Conservation (phyloP, 2,797 vertebrate species). For the Caiman crocodilus region DNA sequence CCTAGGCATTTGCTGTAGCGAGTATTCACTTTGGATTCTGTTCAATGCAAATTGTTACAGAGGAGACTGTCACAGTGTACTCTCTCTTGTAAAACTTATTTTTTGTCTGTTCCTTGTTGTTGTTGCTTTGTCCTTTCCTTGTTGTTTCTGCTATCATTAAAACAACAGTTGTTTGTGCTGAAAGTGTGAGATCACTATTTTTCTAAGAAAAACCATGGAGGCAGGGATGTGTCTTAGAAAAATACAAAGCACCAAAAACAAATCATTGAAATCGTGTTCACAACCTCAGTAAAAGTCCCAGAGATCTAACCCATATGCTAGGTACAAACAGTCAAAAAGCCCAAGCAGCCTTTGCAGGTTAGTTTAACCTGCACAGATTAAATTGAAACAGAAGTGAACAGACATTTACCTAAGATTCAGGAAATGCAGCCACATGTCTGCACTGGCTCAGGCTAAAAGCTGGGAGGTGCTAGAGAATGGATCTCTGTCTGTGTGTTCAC, state of each 20-base stretch:
- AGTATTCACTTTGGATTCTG: not conserved
- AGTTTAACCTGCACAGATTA: no score
- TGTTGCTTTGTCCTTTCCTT: not conserved
- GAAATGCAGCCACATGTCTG: no score
- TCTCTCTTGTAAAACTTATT: not conserved
- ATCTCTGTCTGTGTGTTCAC: no score
- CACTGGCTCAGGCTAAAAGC: no score
- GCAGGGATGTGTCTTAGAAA: not conserved
- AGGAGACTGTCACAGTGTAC: not conserved
- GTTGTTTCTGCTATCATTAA: not conserved
- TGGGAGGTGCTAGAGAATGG: no score
- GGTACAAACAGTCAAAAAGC: no score
- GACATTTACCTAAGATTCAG: no score
- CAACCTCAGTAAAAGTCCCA: not conserved
- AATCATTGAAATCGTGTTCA: not conserved
- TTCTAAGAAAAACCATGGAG: not conserved
- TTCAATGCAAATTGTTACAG: accelerated
- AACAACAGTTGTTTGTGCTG: not conserved
- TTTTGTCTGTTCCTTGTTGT: not conserved
- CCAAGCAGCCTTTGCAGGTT: no score
- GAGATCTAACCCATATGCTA: no score
- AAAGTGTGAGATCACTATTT: not conserved
- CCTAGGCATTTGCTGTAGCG: not conserved
- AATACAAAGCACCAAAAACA: not conserved
- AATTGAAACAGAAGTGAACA: no score